Conservation (phyloP, 2,113 vertebrate genomes). For the Edolisoma coerulescens region DNA sequence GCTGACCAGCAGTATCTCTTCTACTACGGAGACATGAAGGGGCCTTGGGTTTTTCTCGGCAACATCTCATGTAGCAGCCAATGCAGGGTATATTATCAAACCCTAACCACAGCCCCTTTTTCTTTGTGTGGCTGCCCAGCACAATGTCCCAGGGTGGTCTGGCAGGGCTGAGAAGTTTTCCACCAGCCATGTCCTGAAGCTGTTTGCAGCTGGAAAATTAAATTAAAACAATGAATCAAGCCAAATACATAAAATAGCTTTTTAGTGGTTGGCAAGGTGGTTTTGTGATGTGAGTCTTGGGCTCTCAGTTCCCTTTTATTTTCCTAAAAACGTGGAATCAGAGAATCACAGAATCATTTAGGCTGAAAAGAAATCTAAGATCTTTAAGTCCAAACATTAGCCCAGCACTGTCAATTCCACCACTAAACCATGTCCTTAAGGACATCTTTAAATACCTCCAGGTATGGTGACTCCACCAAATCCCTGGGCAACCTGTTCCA, state of each 20-base stretch:
- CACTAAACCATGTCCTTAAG: neutral
- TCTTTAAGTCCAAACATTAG: neutral
- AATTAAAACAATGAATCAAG: slow-evolving; percentile 20
- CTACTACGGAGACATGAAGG: neutral
- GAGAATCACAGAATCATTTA: neutral
- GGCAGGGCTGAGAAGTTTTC: neutral
- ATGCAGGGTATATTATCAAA: neutral
- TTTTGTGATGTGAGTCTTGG: neutral
- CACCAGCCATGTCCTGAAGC: neutral
- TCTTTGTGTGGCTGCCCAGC: neutral
- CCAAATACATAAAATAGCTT: neutral
- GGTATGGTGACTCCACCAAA: too few relatives aligned
- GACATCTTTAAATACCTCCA: neutral
- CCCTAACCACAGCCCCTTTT: neutral
- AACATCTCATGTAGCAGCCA: neutral
- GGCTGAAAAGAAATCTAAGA: neutral
- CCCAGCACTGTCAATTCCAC: neutral
- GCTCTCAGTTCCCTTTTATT: neutral
- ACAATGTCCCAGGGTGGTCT: neutral
- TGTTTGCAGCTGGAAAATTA: slow-evolving; percentile 1
- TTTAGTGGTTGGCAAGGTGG: neutral
- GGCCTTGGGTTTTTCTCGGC: neutral
- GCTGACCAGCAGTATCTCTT: neutral
- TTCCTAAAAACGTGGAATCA: neutral
- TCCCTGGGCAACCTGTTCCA: neutral